Base-by-base conservation (phyloP, 2,888 invertebrate species). In the Mythimna loreyi region DNA sequence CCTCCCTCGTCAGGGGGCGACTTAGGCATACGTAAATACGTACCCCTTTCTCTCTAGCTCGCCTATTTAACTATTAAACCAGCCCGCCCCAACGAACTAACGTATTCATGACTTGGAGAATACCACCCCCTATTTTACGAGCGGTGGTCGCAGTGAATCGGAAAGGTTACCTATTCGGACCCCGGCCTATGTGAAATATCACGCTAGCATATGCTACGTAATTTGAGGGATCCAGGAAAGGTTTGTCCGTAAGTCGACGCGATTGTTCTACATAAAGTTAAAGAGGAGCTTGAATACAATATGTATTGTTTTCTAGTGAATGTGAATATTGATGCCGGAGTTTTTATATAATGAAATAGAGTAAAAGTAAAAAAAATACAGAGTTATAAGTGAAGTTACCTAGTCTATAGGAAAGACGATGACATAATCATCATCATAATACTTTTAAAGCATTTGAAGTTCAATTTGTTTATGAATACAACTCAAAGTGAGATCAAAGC, bases 51-150 rank as follows among this genome's bases (percentile, higher is more conserved):
- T 85, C 87, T 86, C 75, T 82, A 81, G 86, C 87, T 87, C 83
- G 78, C 87, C 92, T 93, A 90, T 94, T 94, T 94, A 94, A 94
- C 92, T 94, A 94, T 94, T 94, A 92, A 95, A 92, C 89, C 86
- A 88, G 89, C 87, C 90, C 89, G 88, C 89, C 86, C 86, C 87
- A 85, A 85, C 85, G 85, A 86, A 89, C 92, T 95, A 93, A 94
- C 92, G 91, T 94, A 95, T 95, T 95, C 95, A 95, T 95, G 95
- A 93, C 91, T 91, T 89, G 86, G 92, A 92, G 92, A 92, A 92
- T 91, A 90, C 90, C 87, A 88, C 90, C 90, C 90, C 86, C 88
- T 89, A 91, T 92, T 94, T 95, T 94, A 94, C 94, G 93, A 93
- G 89, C 90, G 87, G 87, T 89, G 90, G 91, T 92, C 91, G 91